These are phyloP conservation scores for Apaloderma vittatum DNA, from an alignment of 2,113 vertebrate genomes.

Conservation along the genomic window DNA sequence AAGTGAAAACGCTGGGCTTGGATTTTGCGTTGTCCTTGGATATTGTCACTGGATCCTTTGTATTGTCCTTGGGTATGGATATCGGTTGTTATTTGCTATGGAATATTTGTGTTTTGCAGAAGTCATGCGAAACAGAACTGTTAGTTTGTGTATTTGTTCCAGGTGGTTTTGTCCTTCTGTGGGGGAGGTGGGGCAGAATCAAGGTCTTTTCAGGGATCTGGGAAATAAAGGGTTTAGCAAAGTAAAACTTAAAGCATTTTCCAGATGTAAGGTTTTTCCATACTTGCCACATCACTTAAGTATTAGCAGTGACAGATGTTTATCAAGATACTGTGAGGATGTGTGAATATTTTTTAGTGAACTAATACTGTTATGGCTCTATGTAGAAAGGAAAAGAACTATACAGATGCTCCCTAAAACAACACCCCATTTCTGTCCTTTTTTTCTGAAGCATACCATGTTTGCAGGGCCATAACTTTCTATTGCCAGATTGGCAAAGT, in stretches of 20 bases:
- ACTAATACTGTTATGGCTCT: neutral
- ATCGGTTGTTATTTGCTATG: neutral
- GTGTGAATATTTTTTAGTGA: neutral
- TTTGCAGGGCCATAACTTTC: neutral
- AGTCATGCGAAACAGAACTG: neutral
- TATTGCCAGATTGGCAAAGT: neutral
- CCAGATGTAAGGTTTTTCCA: neutral
- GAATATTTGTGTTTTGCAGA: neutral
- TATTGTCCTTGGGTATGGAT: neutral
- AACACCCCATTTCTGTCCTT: accelerated
- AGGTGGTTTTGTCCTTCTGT: neutral
- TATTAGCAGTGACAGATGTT: neutral
- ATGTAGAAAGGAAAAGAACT: neutral
- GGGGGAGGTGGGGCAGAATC: neutral
- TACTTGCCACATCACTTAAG: neutral
- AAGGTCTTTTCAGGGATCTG: neutral
- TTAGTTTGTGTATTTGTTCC: neutral
- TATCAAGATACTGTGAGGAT: accelerated
- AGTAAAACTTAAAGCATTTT: neutral
- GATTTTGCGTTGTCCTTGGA: accelerated
- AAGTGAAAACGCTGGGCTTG: neutral
- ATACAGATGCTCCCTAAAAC: neutral
- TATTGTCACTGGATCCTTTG: too few species aligned
- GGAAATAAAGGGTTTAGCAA: neutral
- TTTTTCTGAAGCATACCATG: accelerated